These are phyloP conservation scores for Stramonita haemastoma DNA, from an alignment of 2,888 invertebrate species.

Conservation along the genomic window DNA sequence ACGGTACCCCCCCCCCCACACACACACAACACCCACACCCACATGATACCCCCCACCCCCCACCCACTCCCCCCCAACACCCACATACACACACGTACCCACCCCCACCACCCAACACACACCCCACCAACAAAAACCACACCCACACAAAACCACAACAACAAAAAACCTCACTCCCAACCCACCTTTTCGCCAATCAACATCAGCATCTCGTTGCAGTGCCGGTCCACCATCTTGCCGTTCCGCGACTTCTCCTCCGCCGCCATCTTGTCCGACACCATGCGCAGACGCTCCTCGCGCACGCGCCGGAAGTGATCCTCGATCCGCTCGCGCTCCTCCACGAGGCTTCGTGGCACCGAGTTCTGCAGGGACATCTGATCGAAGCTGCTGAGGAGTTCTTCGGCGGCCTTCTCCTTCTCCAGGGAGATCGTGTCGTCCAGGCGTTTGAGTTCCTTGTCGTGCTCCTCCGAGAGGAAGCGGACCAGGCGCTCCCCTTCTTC, in stretches of 20 bases:
- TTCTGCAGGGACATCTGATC: conserved; percentile 62
- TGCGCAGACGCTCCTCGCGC: conserved; percentile 64
- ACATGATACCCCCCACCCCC: background rate
- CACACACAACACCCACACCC: conserved; percentile 8
- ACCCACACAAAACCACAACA: background rate
- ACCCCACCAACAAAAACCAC: background rate
- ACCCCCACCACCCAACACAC: background rate
- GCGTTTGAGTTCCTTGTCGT: conserved; percentile 68
- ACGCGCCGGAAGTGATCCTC: conserved; percentile 69
- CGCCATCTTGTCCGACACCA: conserved; percentile 69
- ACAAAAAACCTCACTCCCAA: too few species aligned
- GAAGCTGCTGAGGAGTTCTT: conserved; percentile 63
- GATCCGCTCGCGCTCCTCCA: conserved; percentile 66
- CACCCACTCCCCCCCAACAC: background rate
- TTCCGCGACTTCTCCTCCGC: conserved; percentile 74
- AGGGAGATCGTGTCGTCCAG: conserved; percentile 64
- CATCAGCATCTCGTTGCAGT: conserved; percentile 72
- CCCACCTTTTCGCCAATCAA: conserved; percentile 72
- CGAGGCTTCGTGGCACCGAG: conserved; percentile 51
- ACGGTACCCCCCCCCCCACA: background rate
- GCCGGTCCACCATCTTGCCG: conserved; percentile 73
- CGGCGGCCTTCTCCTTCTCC: conserved; percentile 69
- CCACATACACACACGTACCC: background rate
- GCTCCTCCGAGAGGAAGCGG: conserved; percentile 69
- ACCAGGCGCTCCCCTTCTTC: conserved; percentile 95